Base-by-base conservation (phyloP, 2,888 invertebrate species). In the Ligdia adustata region DNA sequence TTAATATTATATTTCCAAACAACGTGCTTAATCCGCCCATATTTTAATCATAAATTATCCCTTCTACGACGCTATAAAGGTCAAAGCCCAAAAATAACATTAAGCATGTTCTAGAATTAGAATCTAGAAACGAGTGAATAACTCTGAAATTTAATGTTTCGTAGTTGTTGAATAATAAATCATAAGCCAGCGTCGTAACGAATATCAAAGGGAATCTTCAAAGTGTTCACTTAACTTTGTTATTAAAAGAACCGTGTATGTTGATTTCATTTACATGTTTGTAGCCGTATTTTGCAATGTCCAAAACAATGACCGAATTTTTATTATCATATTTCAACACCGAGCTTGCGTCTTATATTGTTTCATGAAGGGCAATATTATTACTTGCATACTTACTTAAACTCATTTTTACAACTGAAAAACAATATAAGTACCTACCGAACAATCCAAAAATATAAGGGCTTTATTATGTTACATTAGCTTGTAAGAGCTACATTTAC, bases 141-240 rank as follows among this genome's bases (percentile, higher is more conserved):
- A 57, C 39, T 65, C 56, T 46, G 63, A 64, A 64, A 74, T 67
- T 68, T 62, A 72, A 75, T 67, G 66, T 66, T 75, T 66, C 67
- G 59, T 65, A 65, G 52, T 55, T 62, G 60, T 65, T 80, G 72
- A 82, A 79, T 81, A 79, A 82, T 82, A 82, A 80, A 83, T 84
- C 75, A 75, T 75, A 74, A 75, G 72, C 69, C 66, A 59, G 57
- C 64, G 63, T 64, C 63, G 66, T 60, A 53, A 63, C 63, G 62
- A 72, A 77, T 76, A 79, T 83, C 83, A 82, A 82, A 84, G 79
- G 59, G 22, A 65, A 77, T 75, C 74, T 77, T 75, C 80, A 79
- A 79, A 80, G 79, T 70, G 74, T 71, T 72, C 75, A 70, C 69
- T 76, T 74, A 75, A 75, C 69, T 68, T 60, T 71, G 67, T 72